These are phyloP conservation scores for Urosaurus nigricauda DNA, from an alignment of 2,797 vertebrate species.

Conservation along the genomic window DNA sequence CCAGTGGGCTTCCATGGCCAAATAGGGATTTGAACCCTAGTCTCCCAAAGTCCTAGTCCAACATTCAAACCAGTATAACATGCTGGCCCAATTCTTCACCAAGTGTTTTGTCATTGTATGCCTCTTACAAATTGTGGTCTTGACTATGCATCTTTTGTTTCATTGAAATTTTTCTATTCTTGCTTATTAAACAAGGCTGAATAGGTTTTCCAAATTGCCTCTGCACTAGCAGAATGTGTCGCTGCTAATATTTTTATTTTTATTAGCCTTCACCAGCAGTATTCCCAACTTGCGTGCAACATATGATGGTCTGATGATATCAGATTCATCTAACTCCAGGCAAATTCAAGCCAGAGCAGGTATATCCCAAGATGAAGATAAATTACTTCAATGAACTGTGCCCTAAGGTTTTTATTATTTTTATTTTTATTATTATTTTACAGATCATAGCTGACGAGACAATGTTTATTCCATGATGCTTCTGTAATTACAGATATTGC, in stretches of 20 bases:
- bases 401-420: constrained; percentile 52
- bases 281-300: constrained; percentile 31
- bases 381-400: constrained; percentile 67
- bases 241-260: constrained; percentile 28
- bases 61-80: no score
- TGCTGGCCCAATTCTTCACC: background rate
- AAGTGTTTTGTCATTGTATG: background rate
- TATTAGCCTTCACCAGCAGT: constrained; percentile 45
- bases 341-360: constrained; percentile 61
- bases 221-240: background rate
- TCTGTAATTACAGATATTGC: constrained; percentile 62
- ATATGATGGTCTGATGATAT: constrained; percentile 56
- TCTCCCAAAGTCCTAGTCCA: background rate
- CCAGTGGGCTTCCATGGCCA: no score
- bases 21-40: no score
- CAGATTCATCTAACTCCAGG: constrained; percentile 64
- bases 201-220: constrained; percentile 52
- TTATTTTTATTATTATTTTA: constrained; percentile 36
- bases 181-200: constrained; percentile 38
- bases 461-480: constrained; percentile 66
- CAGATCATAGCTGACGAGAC: constrained; percentile 73
- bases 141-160: no score
- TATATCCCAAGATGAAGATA: constrained; percentile 57
- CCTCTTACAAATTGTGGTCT: no score
- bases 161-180: background rate